phyloP scores from a whole-genome alignment of 2,888 invertebrate genomes.

The Lasioglossum morio region DNA sequence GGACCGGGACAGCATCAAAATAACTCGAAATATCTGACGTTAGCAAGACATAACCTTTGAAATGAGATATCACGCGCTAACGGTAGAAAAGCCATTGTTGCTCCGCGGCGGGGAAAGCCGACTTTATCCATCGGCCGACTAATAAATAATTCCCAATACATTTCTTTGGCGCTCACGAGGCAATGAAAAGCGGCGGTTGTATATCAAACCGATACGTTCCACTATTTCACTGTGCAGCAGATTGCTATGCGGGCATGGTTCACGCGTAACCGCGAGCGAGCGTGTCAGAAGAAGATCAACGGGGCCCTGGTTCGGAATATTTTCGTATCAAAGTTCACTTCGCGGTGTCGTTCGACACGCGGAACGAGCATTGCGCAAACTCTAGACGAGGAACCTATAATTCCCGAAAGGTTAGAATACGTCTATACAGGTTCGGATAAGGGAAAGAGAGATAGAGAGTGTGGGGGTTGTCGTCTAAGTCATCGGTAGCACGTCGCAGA shows the following conservation, averaged over 20 bases:
- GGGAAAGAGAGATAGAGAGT: not conserved
- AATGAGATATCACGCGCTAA: slow-evolving; percentile 6
- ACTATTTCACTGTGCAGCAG: slow-evolving; percentile 11
- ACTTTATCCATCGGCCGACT: not conserved
- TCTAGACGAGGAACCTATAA: not conserved
- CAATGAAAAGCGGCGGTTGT: slow-evolving; percentile 1
- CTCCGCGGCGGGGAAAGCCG: slow-evolving; percentile 12
- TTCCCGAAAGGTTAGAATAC: slow-evolving; percentile 30
- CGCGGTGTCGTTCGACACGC: not conserved
- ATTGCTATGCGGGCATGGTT: slow-evolving; percentile 4
- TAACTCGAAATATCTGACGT: not conserved
- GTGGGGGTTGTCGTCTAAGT: slow-evolving; percentile 10
- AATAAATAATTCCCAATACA: slow-evolving; percentile 9
- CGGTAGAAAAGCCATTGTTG: not conserved
- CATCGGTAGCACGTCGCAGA: slow-evolving; percentile 54
- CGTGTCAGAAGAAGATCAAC: slow-evolving; percentile 11
- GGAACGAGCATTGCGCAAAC: slow-evolving; percentile 17
- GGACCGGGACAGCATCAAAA: not conserved
- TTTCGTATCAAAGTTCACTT: not conserved
- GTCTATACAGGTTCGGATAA: slow-evolving; percentile 7
- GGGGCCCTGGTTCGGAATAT: not conserved
- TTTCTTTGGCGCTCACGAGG: slow-evolving; percentile 4
- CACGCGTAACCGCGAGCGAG: not conserved
- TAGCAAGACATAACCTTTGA: slow-evolving; percentile 12
- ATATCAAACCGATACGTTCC: not conserved